Percentiles rank a stretch among this genome's conserved stretches.
These are phyloP conservation scores for Erethizon dorsatum DNA, from an alignment of 2,797 vertebrate species.

Conservation along the genomic window DNA sequence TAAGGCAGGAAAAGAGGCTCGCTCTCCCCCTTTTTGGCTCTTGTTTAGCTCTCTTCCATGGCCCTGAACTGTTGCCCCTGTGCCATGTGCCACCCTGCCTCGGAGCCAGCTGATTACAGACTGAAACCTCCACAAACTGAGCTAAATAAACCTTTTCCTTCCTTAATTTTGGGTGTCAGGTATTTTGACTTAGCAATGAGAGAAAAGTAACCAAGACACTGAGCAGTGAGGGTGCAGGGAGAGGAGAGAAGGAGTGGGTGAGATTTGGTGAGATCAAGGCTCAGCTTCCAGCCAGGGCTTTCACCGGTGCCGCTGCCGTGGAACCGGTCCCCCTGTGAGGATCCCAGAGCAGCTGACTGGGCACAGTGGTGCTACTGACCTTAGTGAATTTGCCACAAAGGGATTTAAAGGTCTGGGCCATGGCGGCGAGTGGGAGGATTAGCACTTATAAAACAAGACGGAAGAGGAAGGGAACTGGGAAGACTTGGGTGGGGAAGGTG, in stretches of 20 bases:
- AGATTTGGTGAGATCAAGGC: background rate
- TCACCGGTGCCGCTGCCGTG: accelerated
- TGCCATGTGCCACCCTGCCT: too few species aligned
- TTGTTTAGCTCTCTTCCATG: too few species aligned
- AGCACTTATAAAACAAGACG: background rate
- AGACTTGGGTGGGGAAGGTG: background rate
- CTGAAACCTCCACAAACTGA: too few species aligned
- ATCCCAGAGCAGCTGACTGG: background rate
- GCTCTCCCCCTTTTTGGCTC: too few species aligned
- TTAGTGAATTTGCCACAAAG: background rate
- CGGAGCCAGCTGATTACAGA: too few species aligned
- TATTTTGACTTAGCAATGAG: too few species aligned
- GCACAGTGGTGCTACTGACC: accelerated
- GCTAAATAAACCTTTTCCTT: too few species aligned
- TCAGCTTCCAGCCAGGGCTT: background rate
- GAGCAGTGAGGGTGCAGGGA: background rate
- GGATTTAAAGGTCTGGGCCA: background rate
- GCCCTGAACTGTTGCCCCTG: too few species aligned
- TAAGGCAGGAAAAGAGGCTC: too few species aligned
- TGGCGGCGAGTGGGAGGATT: background rate
- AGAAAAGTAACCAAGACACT: too few species aligned
- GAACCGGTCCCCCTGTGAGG: background rate
- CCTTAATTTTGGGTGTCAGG: too few species aligned
- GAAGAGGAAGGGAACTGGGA: background rate
- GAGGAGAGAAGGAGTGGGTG: background rate